Percentiles rank a stretch among this genome's conserved stretches.
Evolutionary conservation across 2,888 invertebrate genomes (phyloP).

Genomic region (Eupithecia subfuscata): DNA sequence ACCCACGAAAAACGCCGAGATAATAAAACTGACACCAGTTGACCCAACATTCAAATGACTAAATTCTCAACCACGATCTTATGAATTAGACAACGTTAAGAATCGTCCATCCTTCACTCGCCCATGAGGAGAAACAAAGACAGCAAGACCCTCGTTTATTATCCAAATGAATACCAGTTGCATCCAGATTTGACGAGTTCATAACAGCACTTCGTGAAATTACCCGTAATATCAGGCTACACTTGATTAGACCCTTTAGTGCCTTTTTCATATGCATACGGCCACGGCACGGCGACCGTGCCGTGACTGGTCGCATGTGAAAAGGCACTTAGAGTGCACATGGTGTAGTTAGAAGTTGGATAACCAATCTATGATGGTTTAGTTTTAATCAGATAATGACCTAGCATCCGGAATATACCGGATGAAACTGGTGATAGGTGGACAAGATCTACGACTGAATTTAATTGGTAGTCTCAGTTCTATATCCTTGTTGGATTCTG

Average conservation of each 20-base stretch:
- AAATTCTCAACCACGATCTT: neutral
- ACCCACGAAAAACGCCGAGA: neutral
- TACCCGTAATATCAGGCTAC: constrained; percentile 24
- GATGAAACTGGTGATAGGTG: neutral
- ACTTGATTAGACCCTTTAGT: neutral
- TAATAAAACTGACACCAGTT: neutral
- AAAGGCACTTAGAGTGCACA: neutral
- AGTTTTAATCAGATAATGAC: neutral
- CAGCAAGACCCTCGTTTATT: constrained; percentile 51
- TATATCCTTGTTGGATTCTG: neutral
- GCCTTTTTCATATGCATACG: too few species aligned
- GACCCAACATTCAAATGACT: neutral
- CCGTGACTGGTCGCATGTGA: too few species aligned
- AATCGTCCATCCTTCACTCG: constrained; percentile 9
- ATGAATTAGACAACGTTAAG: neutral
- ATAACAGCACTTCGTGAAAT: constrained; percentile 30
- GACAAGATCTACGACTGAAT: neutral
- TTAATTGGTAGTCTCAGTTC: neutral
- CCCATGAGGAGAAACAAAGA: constrained; percentile 20
- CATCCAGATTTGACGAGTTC: constrained; percentile 67
- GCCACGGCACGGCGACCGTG: too few species aligned
- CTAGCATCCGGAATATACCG: neutral
- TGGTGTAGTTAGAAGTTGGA: constrained; percentile 20
- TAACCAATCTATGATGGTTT: neutral
- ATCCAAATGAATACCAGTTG: constrained; percentile 75